These are phyloP conservation scores for Hyposmocoma kahamanoa DNA, from an alignment of 1,140 invertebrate genomes.

Conservation along the genomic window DNA sequence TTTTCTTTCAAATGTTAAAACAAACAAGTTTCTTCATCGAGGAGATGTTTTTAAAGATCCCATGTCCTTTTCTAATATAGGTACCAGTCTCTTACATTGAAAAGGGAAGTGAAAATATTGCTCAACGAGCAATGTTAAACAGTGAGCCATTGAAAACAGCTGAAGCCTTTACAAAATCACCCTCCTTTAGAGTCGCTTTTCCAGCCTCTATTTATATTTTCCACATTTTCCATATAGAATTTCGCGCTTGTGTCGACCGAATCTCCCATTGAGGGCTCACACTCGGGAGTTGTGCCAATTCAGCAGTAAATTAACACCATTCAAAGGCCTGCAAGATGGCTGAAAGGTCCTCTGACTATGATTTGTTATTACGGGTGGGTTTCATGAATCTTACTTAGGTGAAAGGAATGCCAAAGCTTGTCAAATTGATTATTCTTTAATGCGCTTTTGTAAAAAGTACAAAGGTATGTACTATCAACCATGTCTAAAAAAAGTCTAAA, in stretches of 20 bases:
- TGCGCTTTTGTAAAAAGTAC: too few species aligned
- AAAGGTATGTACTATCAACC: too few species aligned
- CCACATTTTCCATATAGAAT: slow-evolving; percentile 67
- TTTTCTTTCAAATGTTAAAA: too few species aligned
- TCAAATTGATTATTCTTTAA: too few species aligned
- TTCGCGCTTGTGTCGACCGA: slow-evolving; percentile 41
- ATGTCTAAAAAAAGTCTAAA: too few species aligned
- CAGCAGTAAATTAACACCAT: slow-evolving; percentile 60
- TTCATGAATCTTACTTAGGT: neutral
- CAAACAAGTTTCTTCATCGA: slow-evolving; percentile 21
- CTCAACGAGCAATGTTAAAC: slow-evolving; percentile 62
- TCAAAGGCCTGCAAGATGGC: slow-evolving; percentile 36
- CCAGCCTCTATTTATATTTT: slow-evolving; percentile 58
- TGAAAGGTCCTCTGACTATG: slow-evolving; percentile 20
- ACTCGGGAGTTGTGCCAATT: slow-evolving; percentile 47
- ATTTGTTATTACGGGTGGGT: slow-evolving; percentile 7
- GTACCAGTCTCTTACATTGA: slow-evolving; percentile 15
- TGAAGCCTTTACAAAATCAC: slow-evolving; percentile 67
- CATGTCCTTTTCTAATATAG: neutral
- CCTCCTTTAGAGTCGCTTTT: slow-evolving; percentile 57
- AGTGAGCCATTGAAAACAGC: slow-evolving; percentile 57
- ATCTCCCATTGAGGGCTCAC: slow-evolving; percentile 47
- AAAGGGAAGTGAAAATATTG: slow-evolving; percentile 54
- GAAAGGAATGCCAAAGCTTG: neutral
- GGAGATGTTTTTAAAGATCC: slow-evolving; percentile 29